Evolutionary conservation across 2,888 invertebrate species (phyloP), one percentile per base, ranked within the genome.

Genomic region (Lasioglossum marginatum): DNA sequence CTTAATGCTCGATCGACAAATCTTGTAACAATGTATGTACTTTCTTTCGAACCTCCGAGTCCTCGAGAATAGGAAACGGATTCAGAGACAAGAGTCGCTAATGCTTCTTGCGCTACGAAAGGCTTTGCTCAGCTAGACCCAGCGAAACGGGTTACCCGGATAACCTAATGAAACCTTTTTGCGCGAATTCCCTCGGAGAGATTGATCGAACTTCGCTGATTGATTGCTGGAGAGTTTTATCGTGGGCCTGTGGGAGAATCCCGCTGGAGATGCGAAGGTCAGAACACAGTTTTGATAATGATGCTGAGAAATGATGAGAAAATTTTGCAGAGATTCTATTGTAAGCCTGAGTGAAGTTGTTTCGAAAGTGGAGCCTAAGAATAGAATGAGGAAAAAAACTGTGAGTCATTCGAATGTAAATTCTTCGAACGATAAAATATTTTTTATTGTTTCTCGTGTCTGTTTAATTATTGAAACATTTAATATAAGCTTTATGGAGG

Each of bases 71-170:
- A 14, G 34, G 8, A 68, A 68, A 68, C 34, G 23, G 37, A 23
- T 8, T 57, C 57, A 0, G 57, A 37, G 68, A 37, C 37, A 68
- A 12, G 4, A 68, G 23, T 37, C 12, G 23, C 37, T 68, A 10
- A 68, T 34, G 68, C 23, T 23, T 23, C 68, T 10, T 10, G 19
- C 0, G 37, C 37, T 12, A 68, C 23, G 68, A 68, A 68, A 68
- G 37, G 12, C 10, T 68, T 10, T 23, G 10, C 10, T 6, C 4
- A 4, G 23, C 37, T 68, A 34, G 34, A 34, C 0, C 16, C 12
- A 68, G 34, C 68, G 4, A 68, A 68, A 68, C 34, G 68, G 37
- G 68, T 68, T 37, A 68, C 68, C 37, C 23, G 68, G 68, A 23
- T 23, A 68, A 34, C 8, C 66, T 66, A 66, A 66, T 66, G 66